Conservation (phyloP, 2,797 vertebrate species). For the Cirrhinus molitorella region DNA sequence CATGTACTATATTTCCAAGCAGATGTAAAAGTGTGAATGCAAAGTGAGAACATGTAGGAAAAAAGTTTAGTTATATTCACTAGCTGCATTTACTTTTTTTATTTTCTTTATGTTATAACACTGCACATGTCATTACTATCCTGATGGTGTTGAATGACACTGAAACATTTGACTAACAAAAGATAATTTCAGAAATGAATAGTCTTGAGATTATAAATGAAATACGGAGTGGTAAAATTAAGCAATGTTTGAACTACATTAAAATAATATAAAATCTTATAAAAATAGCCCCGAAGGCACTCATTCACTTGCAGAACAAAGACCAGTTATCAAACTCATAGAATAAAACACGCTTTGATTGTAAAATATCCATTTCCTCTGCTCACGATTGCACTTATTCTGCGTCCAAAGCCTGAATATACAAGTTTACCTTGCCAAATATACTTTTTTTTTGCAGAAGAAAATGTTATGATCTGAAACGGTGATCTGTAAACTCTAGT, state of each 20-base stretch:
- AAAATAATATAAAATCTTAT: slow-evolving; percentile 34
- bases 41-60: background rate
- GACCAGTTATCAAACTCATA: background rate
- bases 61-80: background rate
- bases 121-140: background rate
- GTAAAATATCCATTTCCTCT: background rate
- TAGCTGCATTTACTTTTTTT: background rate
- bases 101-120: background rate
- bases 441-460: background rate
- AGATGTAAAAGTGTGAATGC: background rate
- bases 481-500: background rate
- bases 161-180: background rate
- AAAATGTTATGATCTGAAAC: background rate
- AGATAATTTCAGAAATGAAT: background rate
- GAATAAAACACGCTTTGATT: background rate
- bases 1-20: slow-evolving; percentile 10
- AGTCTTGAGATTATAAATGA: background rate
- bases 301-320: slow-evolving; percentile 8
- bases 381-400: background rate
- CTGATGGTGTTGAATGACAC: background rate
- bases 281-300: slow-evolving; percentile 25
- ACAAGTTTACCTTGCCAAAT: background rate
- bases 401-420: background rate
- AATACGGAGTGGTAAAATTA: background rate
- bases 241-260: slow-evolving; percentile 1